These are phyloP conservation scores for Enhydra lutris DNA, from an alignment of 2,113 vertebrate genomes.

Conservation along the genomic window DNA sequence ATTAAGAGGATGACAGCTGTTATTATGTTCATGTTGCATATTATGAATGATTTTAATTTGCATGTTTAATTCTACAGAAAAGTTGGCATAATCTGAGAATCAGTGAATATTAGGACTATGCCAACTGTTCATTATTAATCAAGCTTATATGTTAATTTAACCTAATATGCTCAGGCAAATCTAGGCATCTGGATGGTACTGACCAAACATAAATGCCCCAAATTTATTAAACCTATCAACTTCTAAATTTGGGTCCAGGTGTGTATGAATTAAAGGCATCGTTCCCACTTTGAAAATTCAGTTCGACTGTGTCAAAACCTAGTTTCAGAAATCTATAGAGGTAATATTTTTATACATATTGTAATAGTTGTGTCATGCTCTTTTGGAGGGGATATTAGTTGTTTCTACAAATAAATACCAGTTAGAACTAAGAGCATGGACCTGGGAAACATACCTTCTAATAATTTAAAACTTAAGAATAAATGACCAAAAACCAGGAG, in stretches of 20 bases:
- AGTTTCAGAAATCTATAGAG: neutral
- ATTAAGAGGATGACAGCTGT: neutral
- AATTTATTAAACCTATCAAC: neutral
- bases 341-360: neutral
- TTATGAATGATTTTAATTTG: constrained; percentile 31
- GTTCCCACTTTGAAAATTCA: neutral
- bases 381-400: neutral
- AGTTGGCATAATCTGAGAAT: neutral
- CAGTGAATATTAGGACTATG: neutral
- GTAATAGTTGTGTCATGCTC: neutral
- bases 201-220: neutral
- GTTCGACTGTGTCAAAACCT: neutral
- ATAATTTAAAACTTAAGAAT: neutral
- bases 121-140: neutral
- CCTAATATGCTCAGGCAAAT: neutral
- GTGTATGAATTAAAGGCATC: neutral
- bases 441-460: neutral
- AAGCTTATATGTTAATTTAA: neutral
- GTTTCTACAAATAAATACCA: neutral
- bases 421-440: neutral
- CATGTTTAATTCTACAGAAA: neutral
- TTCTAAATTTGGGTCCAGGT: neutral
- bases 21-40: neutral
- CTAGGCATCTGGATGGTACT: neutral
- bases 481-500: neutral